A percentile compares a stretch with the other conserved stretches of the same genome.
phyloP scores from a whole-genome alignment of 2,113 vertebrate species.

The Alectura lathami region DNA sequence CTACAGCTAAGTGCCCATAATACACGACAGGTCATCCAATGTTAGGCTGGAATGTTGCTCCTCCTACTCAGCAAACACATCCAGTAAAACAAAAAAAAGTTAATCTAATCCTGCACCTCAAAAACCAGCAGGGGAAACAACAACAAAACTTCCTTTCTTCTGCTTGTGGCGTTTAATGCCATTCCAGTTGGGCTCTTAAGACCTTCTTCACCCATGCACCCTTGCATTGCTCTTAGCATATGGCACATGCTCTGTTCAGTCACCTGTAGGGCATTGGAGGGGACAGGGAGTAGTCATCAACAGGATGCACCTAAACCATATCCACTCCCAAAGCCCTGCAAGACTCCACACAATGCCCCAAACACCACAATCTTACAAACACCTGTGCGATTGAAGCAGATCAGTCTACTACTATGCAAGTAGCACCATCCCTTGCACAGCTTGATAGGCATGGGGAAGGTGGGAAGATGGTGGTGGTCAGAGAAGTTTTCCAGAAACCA shows the following conservation, averaged over 20 bases:
- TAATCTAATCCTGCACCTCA: background rate
- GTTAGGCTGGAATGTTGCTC: background rate
- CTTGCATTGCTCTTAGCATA: background rate
- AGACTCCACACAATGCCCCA: background rate
- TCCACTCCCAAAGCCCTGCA: fast-evolving
- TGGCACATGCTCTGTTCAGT: fast-evolving
- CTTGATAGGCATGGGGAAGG: background rate
- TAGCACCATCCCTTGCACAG: background rate
- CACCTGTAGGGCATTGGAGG: background rate
- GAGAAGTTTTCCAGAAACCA: background rate
- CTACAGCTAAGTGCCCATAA: fast-evolving
- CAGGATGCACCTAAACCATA: too few relatives aligned
- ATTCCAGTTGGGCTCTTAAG: fast-evolving
- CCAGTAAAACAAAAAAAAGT: background rate
- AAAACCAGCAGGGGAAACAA: background rate
- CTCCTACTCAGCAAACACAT: background rate
- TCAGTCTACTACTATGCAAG: background rate
- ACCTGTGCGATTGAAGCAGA: too few relatives aligned
- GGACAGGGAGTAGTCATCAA: background rate
- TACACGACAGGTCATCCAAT: background rate
- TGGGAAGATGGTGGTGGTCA: background rate
- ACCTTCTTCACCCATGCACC: fast-evolving
- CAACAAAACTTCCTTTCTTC: background rate
- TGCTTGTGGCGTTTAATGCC: background rate
- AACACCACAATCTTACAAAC: too few relatives aligned